Base-by-base conservation (phyloP, 2,888 invertebrate species). In the Dromius quadrimaculatus region DNA sequence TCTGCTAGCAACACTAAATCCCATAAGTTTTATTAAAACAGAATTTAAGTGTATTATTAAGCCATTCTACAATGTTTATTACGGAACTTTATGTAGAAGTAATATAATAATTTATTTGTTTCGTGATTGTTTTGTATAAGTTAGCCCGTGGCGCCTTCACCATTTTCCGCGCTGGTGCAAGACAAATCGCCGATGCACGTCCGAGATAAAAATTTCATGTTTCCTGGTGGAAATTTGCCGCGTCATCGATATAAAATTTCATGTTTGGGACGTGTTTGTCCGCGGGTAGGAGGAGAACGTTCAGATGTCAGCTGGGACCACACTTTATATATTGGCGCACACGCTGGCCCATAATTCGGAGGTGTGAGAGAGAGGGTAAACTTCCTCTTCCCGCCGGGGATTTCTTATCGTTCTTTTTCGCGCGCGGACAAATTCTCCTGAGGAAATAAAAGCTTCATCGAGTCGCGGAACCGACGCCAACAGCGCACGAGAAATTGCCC, bases 381-480 rank as follows among this genome's bases (percentile, higher is more conserved):
- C 32, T 57, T 54, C 59, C 57, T 41, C 19, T 28, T 65, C 65
- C 50, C 65, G 20, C 19, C 50, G 57, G 68, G 20, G 38, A 65
- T 65, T 68, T 68, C 59, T 68, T 59, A 68, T 68, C 68, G 68
- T 68, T 68, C 57, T 68, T 41, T 68, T 68, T 59, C 59, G 64
- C 64, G 63, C 66, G 68, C 59, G 59, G 59, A 68, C 68, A 79
- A 79, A 80, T 79, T 80, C 82, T 81, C 80, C 74, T 65, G 80
- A 77, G 81, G 79, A 81, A 81, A 81, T 81, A 81, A 81, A 81
- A 81, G 81, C 81, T 81, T 80, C 81, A 80, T 81, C 81, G 81
- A 78, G 77, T 79, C 78, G 79, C 74, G 76, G 77, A 78, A 76
- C 74, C 75, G 76, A 59, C 72, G 75, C 38, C 62, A 38, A 41